phyloP scores from a whole-genome alignment of 2,113 vertebrate species.

The Equus przewalskii region DNA sequence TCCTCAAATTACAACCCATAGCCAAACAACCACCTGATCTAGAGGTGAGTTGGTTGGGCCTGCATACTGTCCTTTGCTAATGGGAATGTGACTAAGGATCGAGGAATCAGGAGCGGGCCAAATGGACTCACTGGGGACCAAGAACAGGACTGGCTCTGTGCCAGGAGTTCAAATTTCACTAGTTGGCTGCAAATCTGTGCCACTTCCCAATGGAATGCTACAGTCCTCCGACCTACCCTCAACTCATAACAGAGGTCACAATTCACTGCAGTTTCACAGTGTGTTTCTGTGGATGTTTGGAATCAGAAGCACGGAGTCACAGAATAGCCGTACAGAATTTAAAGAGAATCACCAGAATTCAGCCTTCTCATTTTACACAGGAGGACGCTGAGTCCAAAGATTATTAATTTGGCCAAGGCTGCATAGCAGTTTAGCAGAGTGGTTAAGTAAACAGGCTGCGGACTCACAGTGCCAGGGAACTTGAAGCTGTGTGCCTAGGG shows the following conservation, averaged over 20 bases:
- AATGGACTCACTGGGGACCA: neutral
- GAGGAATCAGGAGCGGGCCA: neutral
- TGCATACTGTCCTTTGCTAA: neutral
- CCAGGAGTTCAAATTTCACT: conserved; percentile 26
- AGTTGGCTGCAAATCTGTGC: neutral
- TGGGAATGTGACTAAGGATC: neutral
- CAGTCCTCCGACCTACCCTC: neutral
- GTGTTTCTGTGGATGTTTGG: conserved; percentile 17
- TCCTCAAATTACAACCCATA: neutral
- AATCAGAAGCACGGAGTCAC: neutral
- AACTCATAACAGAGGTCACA: neutral
- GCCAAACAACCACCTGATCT: neutral
- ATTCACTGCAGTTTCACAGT: neutral
- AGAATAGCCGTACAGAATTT: neutral
- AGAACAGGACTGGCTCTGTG: neutral
- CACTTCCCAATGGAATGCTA: neutral
- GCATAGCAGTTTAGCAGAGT: neutral
- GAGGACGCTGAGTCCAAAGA: neutral
- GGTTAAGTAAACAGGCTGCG: neutral
- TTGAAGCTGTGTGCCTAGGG: neutral
- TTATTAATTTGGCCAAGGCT: neutral
- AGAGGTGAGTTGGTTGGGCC: neutral
- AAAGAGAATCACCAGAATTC: neutral
- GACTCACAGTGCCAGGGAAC: neutral
- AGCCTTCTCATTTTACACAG: neutral